Base-by-base conservation (phyloP, 2,797 vertebrate genomes). In the Gallirallus australis region DNA sequence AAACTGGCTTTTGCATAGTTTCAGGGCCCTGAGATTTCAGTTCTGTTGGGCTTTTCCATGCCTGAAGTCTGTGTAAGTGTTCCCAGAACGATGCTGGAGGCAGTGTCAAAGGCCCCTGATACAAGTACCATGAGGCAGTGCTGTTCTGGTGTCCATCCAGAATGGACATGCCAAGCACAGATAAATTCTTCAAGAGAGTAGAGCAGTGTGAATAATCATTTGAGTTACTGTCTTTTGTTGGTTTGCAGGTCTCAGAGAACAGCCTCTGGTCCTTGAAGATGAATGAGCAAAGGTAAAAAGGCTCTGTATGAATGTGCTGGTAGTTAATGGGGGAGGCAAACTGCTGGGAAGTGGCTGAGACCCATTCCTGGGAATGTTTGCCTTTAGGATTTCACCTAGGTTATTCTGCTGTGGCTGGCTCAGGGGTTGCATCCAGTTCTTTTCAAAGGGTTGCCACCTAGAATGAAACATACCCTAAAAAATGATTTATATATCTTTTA, bases 261-360 rank as follows among this genome's bases (percentile, higher is more conserved):
- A 82, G 48, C 28, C 61, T 57, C 40, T 56, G 47, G 73, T 56
- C 25, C 0, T 23, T 52, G 80, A 82, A 95, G 6, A 52, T 37
- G 77, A 77, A 86, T 31, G 48, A 86, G 7, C 77, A 89, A 76
- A 97, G 97, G 97, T 97, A 92, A 96, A 70, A 79, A 42, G 37
- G 40, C 20, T 23, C 3, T 86, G 6, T 87, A 12, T n/a, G 68
- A 57, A 14, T 39, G 47, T 60, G 17, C n/a, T 48, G 50, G 47
- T 71, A 57, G 33, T 50, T 79, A 80, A 56, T 7, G n/a, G 21
- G 48, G 35, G 19, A 82, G 47, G 14, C 77, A 35, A 19, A 30
- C 42, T 68, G 33, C 48, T 81, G 73, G 42, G 5, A 75, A 39
- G 64, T 35, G 64, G 8, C 23, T 48, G 42, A 82, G 30, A 39